These are phyloP conservation scores for Agelastica alni DNA, from an alignment of 2,888 invertebrate species.

Conservation along the genomic window DNA sequence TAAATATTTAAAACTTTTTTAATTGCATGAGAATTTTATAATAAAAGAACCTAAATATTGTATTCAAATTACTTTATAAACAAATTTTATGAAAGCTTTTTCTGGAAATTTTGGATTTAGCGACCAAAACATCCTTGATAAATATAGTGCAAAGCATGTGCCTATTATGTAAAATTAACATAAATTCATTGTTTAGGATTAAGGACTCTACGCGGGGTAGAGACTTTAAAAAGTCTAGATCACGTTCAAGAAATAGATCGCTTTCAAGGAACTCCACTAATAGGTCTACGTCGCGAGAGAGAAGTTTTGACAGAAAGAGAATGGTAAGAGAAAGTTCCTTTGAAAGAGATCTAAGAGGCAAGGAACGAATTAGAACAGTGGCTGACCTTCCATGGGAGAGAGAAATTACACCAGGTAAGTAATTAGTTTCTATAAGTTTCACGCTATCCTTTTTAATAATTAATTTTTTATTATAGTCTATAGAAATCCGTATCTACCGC, in stretches of 20 bases:
- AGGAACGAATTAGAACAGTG: constrained; percentile 43
- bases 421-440: background rate
- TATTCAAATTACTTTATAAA: no score
- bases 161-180: no score
- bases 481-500: constrained; percentile 44
- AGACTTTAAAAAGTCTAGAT: no score
- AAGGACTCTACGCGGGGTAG: no score
- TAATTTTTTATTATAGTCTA: constrained; percentile 4
- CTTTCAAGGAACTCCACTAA: background rate
- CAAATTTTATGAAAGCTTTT: no score
- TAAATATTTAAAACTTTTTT: no score
- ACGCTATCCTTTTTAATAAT: background rate
- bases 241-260: constrained; percentile 6
- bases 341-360: constrained; percentile 40
- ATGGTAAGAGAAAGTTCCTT: constrained; percentile 40
- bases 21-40: no score
- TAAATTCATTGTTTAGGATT: no score
- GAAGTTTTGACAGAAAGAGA: constrained; percentile 30
- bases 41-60: no score
- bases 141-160: no score
- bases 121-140: no score
- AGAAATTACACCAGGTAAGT: constrained; percentile 34
- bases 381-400: constrained; percentile 47
- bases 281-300: constrained; percentile 33
- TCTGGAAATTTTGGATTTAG: no score